Percentiles rank a stretch among this genome's conserved stretches.
Conservation (phyloP, 2,797 vertebrate genomes). For the Sylvilagus floridanus region DNA sequence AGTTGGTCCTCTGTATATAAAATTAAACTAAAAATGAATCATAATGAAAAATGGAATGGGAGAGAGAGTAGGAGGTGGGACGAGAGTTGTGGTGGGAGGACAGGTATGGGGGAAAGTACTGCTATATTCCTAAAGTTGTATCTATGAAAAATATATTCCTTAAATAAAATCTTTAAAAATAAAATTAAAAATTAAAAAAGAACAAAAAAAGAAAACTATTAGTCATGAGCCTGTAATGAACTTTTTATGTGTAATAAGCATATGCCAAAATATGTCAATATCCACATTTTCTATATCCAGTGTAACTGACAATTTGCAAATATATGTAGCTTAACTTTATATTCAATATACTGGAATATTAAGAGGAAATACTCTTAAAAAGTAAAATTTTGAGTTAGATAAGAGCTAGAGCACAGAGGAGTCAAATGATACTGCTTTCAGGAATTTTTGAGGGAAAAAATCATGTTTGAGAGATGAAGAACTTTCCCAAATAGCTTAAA, state of each 20-base stretch:
- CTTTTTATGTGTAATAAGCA: neutral
- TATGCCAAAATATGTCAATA: neutral
- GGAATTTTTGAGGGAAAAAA: neutral
- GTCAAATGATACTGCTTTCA: neutral
- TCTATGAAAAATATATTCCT: too few species aligned
- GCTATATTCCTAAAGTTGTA: too few species aligned
- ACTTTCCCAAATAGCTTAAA: neutral
- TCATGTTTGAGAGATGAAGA: neutral
- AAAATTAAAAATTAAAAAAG: too few species aligned
- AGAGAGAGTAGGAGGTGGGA: too few species aligned
- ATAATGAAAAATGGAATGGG: too few species aligned
- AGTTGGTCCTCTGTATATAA: too few species aligned
- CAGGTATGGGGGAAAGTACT: too few species aligned
- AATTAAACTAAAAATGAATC: too few species aligned
- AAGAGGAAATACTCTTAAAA: neutral
- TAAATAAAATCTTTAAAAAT: too few species aligned
- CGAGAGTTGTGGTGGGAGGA: too few species aligned
- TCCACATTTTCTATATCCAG: neutral
- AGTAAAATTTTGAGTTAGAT: neutral
- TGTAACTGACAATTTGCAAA: conserved; percentile 46
- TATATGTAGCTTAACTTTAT: conserved; percentile 10
- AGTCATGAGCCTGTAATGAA: neutral
- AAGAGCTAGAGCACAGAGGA: neutral
- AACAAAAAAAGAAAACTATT: conserved; percentile 1
- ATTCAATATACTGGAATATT: neutral